Base-by-base conservation (phyloP, 1,140 invertebrate genomes). In the Drosophila lacteicornis region DNA sequence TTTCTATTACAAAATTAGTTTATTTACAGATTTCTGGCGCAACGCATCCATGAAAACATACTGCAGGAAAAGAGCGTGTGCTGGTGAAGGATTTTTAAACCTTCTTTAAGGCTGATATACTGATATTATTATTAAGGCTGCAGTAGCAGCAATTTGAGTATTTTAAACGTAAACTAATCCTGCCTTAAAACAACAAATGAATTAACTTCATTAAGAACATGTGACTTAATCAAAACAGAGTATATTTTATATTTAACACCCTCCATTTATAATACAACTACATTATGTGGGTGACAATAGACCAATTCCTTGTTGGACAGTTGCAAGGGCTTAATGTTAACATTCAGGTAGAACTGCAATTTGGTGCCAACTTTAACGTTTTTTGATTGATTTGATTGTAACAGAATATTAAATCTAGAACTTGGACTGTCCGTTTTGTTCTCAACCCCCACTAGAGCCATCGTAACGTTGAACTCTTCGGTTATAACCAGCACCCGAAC, bases 41-140 rank as follows among this genome's bases (percentile, higher is more conserved):
- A 75, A 38, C 69, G 76, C 9, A 58, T 80, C 4, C 76, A 80
- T 66, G 60, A 15, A 3, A 75, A 60, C 27, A 60, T 80, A 22
- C 25, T 80, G 0, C 78, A 80, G n/a, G 78, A 80, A 9, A 80
- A 80, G 43, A 61, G 62, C 6, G 61, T 80, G 1, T 80, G 78
- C 62, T 80, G 78, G 78, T 80, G 19, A 80, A 13, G 3, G 25
- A 19, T n/a, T n/a, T 11, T 22, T 25, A n/a, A n/a, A n/a, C 9
- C 6, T 3, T 19, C 19, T 3, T 25, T 25, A 25, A 2, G 58
- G 36, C 76, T 79, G 76, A 78, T 66, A 43, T 51, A 46, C 3
- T 17, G 17, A 43, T 15, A 56, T 38, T 25, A 17, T 12, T 30
- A 30, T 55, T 55, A 55, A 22, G 55, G 15, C 43, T 9, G 7